A percentile compares a stretch with the other conserved stretches of the same genome.
phyloP scores from a whole-genome alignment of 2,888 invertebrate species.

The Cephus pygmeus region DNA sequence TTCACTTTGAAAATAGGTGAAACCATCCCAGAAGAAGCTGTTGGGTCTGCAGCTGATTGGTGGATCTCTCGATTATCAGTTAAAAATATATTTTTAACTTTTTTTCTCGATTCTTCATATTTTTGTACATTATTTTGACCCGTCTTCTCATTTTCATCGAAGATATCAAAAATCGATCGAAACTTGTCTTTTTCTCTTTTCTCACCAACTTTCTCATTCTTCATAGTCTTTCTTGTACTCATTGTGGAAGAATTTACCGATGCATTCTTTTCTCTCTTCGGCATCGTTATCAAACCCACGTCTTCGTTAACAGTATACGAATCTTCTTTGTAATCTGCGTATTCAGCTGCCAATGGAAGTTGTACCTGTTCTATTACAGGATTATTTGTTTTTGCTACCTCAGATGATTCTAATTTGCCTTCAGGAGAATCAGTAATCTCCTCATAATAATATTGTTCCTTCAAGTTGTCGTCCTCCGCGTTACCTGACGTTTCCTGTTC shows the following conservation, averaged over 20 bases:
- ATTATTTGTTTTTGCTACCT: neutral
- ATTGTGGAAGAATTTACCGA: neutral
- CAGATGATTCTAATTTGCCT: neutral
- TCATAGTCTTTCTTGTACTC: neutral
- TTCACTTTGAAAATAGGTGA: slow-evolving; percentile 19
- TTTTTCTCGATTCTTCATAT: neutral
- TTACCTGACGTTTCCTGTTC: neutral
- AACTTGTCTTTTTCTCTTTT: neutral
- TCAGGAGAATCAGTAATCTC: neutral
- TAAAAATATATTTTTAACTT: neutral
- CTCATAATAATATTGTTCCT: neutral
- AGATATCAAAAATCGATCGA: neutral
- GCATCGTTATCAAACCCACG: neutral
- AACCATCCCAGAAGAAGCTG: neutral
- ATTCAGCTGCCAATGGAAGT: neutral
- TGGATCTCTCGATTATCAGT: neutral
- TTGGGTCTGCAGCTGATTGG: neutral
- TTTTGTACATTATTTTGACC: neutral
- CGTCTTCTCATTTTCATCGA: neutral
- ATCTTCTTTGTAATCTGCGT: neutral
- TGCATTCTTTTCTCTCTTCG: neutral
- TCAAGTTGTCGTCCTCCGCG: neutral
- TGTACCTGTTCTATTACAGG: neutral
- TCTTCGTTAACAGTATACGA: neutral
- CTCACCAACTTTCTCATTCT: slow-evolving; percentile 5